Percentiles rank a stretch among this genome's conserved stretches.
phyloP scores from a whole-genome alignment of 2,797 vertebrate genomes.

The Sparus aurata region DNA sequence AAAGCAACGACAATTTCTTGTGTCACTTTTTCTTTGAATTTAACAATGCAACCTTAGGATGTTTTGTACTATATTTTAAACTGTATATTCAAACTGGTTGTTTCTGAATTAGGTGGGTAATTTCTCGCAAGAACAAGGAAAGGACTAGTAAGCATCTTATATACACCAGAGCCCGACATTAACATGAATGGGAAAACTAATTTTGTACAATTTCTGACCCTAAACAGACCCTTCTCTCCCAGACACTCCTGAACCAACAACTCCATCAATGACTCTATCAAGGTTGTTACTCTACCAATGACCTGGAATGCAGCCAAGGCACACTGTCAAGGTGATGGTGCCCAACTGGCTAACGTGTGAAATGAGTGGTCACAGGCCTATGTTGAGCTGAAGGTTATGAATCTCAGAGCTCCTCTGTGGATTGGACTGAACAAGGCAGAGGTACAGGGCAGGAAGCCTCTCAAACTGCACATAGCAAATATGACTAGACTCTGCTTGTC shows the following conservation, averaged over 20 bases:
- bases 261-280: constrained; percentile 84
- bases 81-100: background rate
- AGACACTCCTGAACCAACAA: constrained; percentile 52
- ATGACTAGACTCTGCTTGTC: background rate
- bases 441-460: constrained; percentile 73
- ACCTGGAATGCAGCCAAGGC: constrained; percentile 84
- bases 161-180: background rate
- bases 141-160: background rate
- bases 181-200: background rate
- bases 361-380: constrained; percentile 82
- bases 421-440: constrained; percentile 88
- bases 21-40: background rate
- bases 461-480: background rate
- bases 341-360: constrained; percentile 84
- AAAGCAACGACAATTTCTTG: background rate
- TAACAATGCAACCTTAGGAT: background rate
- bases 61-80: background rate
- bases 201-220: background rate
- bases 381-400: constrained; percentile 78
- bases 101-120: no score
- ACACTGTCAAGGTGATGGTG: constrained; percentile 75
- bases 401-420: constrained; percentile 83
- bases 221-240: constrained; percentile 29
- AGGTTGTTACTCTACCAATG: constrained; percentile 79
- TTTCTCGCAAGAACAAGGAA: no score